These are phyloP conservation scores for Euleptes europaea DNA, from an alignment of 2,113 vertebrate genomes.

Conservation along the genomic window DNA sequence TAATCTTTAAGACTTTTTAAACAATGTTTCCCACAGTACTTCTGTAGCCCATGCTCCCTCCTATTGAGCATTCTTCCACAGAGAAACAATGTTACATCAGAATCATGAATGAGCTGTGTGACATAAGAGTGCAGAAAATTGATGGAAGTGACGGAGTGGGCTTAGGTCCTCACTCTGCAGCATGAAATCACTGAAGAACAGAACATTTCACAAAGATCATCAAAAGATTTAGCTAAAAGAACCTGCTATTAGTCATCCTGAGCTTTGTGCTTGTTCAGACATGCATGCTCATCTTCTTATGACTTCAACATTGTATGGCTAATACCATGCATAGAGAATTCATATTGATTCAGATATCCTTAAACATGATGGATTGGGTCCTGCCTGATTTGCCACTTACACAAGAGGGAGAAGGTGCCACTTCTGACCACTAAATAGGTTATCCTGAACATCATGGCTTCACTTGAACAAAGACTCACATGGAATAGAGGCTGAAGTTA, in stretches of 20 bases:
- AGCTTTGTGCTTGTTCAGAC: neutral
- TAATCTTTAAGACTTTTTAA: neutral
- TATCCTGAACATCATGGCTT: no score
- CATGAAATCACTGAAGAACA: neutral
- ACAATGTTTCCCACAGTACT: neutral
- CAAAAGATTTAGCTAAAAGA: neutral
- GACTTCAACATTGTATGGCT: neutral
- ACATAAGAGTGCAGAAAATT: neutral
- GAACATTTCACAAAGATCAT: neutral
- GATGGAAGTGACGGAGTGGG: neutral
- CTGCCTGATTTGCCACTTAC: no score
- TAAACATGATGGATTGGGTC: no score
- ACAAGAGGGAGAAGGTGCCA: no score
- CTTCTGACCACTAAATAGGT: no score
- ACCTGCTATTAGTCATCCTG: neutral
- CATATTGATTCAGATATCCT: neutral
- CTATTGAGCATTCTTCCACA: neutral
- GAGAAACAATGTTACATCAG: neutral
- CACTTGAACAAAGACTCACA: no score
- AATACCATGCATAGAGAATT: neutral
- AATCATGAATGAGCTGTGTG: neutral
- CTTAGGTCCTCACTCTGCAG: neutral
- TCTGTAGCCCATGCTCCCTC: neutral
- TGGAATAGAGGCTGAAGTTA: no score
- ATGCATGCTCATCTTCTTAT: neutral